Base-by-base conservation (phyloP, 2,797 vertebrate genomes). In the Vultur gryphus region DNA sequence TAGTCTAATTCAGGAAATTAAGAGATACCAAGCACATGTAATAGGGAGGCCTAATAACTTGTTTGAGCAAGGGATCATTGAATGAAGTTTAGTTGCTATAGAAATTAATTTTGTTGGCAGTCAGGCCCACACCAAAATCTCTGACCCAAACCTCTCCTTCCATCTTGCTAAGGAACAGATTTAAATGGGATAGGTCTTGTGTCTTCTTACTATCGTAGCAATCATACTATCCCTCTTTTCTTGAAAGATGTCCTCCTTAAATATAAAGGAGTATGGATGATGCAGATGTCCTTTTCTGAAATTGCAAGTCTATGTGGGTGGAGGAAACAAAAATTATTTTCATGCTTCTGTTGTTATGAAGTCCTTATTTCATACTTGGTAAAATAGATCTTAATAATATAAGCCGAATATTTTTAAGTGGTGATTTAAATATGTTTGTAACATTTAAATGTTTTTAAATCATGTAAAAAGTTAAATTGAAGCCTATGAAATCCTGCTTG, bases 361-460 rank as follows among this genome's bases (percentile, higher is more conserved):
- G 96, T 97, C 95, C 95, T 97, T 96, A 95, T 97, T 96, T 96
- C 97, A 96, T 96, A 93, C 93, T 96, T 91, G 72, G 79, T 96
- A 88, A 96, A 96, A 96, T 87, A 89, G 85, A 93, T 97, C 97
- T 96, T 97, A 97, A 95, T 98, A 97, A 92, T 97, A 96, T 93
- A 96, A 95, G 39, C 92, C 4, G 89, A 88, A 93, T 97, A 93
- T 97, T 95, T 96, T 98, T 76, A 97, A 95, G 88, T 97, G 97
- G 89, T 97, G 96, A 96, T 97, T 97, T 97, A 97, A 98, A 97
- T 97, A 96, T 95, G 95, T 98, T 97, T 98, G 97, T 98, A 98
- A 98, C 97, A 96, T 97, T 97, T 97, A 96, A 93, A 95, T 97
- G 95, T 96, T 97, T 97, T 98, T 82, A 86, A 97, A 97, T 97